These are phyloP conservation scores for Leptocoma aspasia DNA, from an alignment of 2,113 vertebrate genomes.

Conservation along the genomic window DNA sequence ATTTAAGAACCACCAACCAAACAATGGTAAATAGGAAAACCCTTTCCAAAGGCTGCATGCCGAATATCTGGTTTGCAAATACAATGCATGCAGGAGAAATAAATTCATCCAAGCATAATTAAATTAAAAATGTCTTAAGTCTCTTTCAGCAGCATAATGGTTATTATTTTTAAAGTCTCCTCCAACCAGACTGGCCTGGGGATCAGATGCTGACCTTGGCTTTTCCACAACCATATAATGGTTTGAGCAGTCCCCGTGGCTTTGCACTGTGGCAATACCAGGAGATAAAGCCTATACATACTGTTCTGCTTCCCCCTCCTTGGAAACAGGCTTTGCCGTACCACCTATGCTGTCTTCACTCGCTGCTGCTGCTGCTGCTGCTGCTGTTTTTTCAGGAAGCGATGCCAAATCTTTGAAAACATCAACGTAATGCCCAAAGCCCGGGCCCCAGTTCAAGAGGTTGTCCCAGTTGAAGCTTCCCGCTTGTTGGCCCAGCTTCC, in stretches of 20 bases:
- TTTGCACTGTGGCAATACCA: slow-evolving; percentile 1
- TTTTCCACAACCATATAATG: slow-evolving; percentile 41
- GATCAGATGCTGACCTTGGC: slow-evolving; percentile 44
- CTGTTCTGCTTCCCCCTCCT: slow-evolving; percentile 91
- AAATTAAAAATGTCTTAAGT: slow-evolving; percentile 69
- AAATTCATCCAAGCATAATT: slow-evolving; percentile 61
- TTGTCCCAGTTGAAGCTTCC: slow-evolving; percentile 96
- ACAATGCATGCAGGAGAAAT: slow-evolving; percentile 73
- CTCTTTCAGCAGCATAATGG: slow-evolving; percentile 78
- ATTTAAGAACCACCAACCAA: slow-evolving; percentile 68
- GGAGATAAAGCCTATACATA: slow-evolving; percentile 83
- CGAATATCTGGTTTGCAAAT: slow-evolving; percentile 57
- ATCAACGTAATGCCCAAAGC: slow-evolving; percentile 96
- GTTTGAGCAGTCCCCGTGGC: not conserved
- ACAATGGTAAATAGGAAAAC: slow-evolving; percentile 65
- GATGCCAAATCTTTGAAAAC: slow-evolving; percentile 97
- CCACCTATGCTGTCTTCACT: slow-evolving; percentile 86
- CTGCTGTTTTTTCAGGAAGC: slow-evolving; percentile 86
- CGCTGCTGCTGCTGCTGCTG: slow-evolving; percentile 67
- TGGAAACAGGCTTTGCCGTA: slow-evolving; percentile 80
- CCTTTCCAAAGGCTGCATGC: slow-evolving; percentile 68
- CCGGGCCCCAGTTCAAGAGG: slow-evolving; percentile 97
- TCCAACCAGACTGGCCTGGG: slow-evolving; percentile 68
- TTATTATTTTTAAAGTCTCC: slow-evolving; percentile 73
- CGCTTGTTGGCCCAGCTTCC: slow-evolving; percentile 83